Evolutionary conservation across 2,888 invertebrate genomes (phyloP).

Genomic region (Cylindroiulus punctatus): DNA sequence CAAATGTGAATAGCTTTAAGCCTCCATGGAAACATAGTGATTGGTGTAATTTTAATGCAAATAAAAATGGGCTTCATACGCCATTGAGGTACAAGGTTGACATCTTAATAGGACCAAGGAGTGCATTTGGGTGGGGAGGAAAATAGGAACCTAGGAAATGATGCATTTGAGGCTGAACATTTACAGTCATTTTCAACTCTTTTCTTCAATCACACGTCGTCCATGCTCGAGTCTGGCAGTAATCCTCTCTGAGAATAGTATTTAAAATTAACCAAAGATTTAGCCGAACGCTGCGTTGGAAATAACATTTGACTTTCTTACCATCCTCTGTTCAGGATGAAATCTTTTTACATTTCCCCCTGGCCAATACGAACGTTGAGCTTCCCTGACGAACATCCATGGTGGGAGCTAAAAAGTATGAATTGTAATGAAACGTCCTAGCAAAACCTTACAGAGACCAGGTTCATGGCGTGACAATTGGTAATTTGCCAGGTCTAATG

Average conservation of each 20-base stretch:
- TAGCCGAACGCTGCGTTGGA: neutral
- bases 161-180: neutral
- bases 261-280: neutral
- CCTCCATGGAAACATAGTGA: too few species aligned
- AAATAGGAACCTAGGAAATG: neutral
- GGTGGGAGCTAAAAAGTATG: neutral
- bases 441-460: neutral
- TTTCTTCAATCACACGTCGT: conserved; percentile 4
- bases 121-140: neutral
- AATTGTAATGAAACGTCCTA: neutral
- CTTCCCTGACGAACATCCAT: conserved; percentile 26
- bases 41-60: neutral
- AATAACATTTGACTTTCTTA: neutral
- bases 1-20: too few species aligned
- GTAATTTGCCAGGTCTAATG: neutral
- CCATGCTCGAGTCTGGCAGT: conserved; percentile 31
- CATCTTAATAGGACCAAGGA: neutral
- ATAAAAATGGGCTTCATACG: neutral
- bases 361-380: conserved; percentile 43
- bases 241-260: neutral
- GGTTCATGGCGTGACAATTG: neutral
- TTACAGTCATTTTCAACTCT: conserved; percentile 7
- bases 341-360: neutral
- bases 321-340: neutral
- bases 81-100: conserved; percentile 25